Percentiles rank a stretch among this genome's conserved stretches.
phyloP scores from a whole-genome alignment of 1,140 invertebrate genomes.

The Diachasmimorpha longicaudata region DNA sequence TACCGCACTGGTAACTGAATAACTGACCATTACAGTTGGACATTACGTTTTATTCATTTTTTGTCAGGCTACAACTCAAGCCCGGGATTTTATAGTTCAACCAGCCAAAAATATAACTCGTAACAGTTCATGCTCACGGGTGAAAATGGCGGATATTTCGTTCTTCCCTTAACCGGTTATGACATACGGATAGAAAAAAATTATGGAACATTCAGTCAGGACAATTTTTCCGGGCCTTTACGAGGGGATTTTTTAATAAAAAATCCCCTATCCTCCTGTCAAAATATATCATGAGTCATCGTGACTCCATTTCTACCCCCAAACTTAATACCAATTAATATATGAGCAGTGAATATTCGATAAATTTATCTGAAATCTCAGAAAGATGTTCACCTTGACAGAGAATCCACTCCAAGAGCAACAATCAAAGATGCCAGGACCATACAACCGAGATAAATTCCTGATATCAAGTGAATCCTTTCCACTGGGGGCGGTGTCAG shows the following conservation, averaged over 20 bases:
- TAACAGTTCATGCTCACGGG: neutral
- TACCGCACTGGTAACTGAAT: neutral
- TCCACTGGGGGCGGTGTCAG: conserved; percentile 71
- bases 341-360: too few species aligned
- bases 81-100: neutral
- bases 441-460: conserved; percentile 85
- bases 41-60: neutral
- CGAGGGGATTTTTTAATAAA: too few species aligned
- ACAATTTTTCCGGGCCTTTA: too few species aligned
- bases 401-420: conserved; percentile 81
- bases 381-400: conserved; percentile 69
- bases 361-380: too few species aligned
- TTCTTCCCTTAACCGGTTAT: too few species aligned
- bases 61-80: neutral
- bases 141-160: neutral
- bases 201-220: too few species aligned
- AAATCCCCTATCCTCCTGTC: too few species aligned
- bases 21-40: neutral
- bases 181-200: too few species aligned
- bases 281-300: too few species aligned
- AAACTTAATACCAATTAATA: too few species aligned
- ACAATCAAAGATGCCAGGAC: conserved; percentile 76
- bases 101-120: neutral
- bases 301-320: too few species aligned
- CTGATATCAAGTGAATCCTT: conserved; percentile 79